phyloP scores from a whole-genome alignment of 1,140 invertebrate species.

The Polypedilum vanderplanki region DNA sequence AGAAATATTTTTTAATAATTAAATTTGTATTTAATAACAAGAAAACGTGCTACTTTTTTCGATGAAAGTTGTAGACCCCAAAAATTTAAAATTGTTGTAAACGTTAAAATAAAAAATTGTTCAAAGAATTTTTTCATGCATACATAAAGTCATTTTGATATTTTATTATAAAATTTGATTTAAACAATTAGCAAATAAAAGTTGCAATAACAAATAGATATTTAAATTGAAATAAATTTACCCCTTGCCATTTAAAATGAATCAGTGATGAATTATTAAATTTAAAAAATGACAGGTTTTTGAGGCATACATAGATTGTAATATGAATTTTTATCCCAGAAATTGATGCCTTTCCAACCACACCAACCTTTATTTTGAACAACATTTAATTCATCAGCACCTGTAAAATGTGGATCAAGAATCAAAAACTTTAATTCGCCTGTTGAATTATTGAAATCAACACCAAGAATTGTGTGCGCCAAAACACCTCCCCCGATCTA shows the following conservation, averaged over 20 bases:
- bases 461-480: slow-evolving; percentile 95
- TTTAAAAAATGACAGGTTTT: slow-evolving; percentile 51
- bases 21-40: neutral
- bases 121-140: neutral
- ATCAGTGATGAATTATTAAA: neutral
- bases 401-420: slow-evolving; percentile 96
- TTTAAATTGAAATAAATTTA: neutral
- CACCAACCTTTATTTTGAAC: slow-evolving; percentile 84
- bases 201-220: neutral
- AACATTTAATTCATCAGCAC: slow-evolving; percentile 61
- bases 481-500: slow-evolving; percentile 79
- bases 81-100: too few relatives aligned
- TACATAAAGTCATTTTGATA: neutral
- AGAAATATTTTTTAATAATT: neutral
- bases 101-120: neutral
- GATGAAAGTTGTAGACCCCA: neutral
- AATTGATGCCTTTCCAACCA: slow-evolving; percentile 83
- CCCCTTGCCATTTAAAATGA: neutral
- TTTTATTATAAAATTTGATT: neutral
- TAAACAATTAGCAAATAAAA: neutral
- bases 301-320: slow-evolving; percentile 93
- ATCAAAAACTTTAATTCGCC: slow-evolving; percentile 83
- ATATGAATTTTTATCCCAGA: slow-evolving; percentile 88
- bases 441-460: slow-evolving; percentile 74
- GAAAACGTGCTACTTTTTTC: neutral